Evolutionary conservation across 2,888 invertebrate genomes (phyloP), one percentile per base, ranked within the genome.

Genomic region (Hypsopygia costalis): DNA sequence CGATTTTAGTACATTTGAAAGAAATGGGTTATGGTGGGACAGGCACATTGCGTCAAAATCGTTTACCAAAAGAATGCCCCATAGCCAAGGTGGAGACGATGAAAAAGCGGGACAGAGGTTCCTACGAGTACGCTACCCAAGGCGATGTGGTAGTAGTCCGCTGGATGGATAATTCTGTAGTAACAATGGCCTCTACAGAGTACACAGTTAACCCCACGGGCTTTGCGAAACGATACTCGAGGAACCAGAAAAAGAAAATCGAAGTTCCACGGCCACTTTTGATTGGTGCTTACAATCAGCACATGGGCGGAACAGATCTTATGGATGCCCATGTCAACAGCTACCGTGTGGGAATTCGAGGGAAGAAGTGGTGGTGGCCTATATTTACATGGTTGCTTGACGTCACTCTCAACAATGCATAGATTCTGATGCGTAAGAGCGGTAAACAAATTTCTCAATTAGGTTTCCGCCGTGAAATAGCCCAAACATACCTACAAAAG

Each of bases 321-420:
- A 44, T 40, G 40, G 44, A 40, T 36, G 36, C 36, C n/a, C 33
- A 36, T 11, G 33, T 44, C 1, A 40, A 30, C 12, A 40, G 9
- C 6, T 44, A 40, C 9, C 11, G 44, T 1, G 37, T 44, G 16
- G 36, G 40, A 1, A 31, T 44, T 11, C 32, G 44, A 27, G 34
- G 30, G 6, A 44, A 44, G 10, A 40, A 40, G n/a, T 44, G 40
- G 44, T 40, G 34, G 40, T 44, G 43, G 43, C 12, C 36, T 1
- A 44, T 40, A 21, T 40, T 36, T 16, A 36, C 36, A 4, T 44
- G 39, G 33, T 21, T 43, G 21, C 12, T 43, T 22, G 43, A 43
- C 32, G 36, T 40, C 1, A 9, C 40, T 7, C 16, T 40, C 3
- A 39, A 31, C 8, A 43, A 43, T 27, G 34, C 38, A 21, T 33